A percentile compares a stretch with the other conserved stretches of the same genome.
phyloP scores from a whole-genome alignment of 2,797 vertebrate genomes.

The Hydrophis major region DNA sequence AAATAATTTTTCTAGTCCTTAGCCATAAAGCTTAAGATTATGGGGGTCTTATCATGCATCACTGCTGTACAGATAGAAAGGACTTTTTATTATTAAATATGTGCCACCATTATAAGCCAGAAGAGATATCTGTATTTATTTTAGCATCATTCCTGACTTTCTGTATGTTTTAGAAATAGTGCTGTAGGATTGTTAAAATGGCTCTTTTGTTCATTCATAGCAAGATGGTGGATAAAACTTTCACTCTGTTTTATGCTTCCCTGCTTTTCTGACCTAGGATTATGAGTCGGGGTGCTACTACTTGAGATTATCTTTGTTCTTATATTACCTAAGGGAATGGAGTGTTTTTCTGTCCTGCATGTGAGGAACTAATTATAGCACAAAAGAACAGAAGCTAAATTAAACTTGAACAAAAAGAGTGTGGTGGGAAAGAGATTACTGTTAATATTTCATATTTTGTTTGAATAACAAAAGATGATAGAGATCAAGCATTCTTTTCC shows the following conservation, averaged over 20 bases:
- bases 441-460: background rate
- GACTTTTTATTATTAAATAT: conserved; percentile 19
- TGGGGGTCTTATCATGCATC: background rate
- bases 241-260: background rate
- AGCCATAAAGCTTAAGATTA: conserved; percentile 3
- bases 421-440: background rate
- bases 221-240: background rate
- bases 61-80: background rate
- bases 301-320: background rate
- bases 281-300: background rate
- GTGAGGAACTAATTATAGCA: background rate
- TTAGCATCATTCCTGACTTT: background rate
- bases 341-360: background rate
- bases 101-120: background rate
- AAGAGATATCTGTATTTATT: background rate
- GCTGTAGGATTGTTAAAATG: background rate
- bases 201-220: background rate
- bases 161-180: conserved; percentile 23
- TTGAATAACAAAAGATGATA: background rate
- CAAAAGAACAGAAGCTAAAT: background rate
- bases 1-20: background rate
- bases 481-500: background rate
- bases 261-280: background rate
- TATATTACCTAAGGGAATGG: background rate
- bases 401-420: background rate